Evolutionary conservation across 2,113 vertebrate genomes (phyloP), one percentile per base, ranked within the genome.

Genomic region (Rhadina sibilatrix): DNA sequence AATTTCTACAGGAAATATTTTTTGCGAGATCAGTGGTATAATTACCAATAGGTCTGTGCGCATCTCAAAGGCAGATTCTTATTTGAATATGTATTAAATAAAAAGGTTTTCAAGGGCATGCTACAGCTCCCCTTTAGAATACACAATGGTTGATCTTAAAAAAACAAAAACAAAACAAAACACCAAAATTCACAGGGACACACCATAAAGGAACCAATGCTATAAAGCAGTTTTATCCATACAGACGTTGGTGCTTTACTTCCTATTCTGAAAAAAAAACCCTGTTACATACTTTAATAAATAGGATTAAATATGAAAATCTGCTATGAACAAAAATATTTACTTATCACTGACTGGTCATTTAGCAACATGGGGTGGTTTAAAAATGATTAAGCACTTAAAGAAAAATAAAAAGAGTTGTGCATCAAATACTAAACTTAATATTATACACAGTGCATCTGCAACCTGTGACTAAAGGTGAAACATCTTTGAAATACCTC

Each of bases 401-500:
- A 53, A 40, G 35, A 54, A 75, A 68, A 38, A 37, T 31, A 25
- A 31, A 28, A 60, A 11, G 12, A 0, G 2, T 35, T 78, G 37
- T 79, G 30, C 49, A 89, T 92, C 72, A 68, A 92, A 92, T 70
- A 56, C 65, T 20, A 75, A 72, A 65, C 37, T 82, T 78, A 87
- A 63, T 93, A 76, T 37, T 61, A 53, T 59, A 47, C 54, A 47
- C 15, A 69, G 50, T 63, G 54, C 85, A 83, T 91, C 50, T 83
- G 70, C 61, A 83, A 93, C 90, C 37, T 87, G 61, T 93, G 91
- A 85, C 74, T 72, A 93, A 96, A 66, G 54, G 61, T 2, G 7
- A 93, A 96, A 88, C 54, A 96, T 91, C 94, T 94, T 86, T 37
- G 11, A 96, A 96, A 96, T 96, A 77, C 70, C 68, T 95, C 59